These are phyloP conservation scores for Polyergus mexicanus DNA, from an alignment of 1,140 invertebrate genomes.

Conservation along the genomic window DNA sequence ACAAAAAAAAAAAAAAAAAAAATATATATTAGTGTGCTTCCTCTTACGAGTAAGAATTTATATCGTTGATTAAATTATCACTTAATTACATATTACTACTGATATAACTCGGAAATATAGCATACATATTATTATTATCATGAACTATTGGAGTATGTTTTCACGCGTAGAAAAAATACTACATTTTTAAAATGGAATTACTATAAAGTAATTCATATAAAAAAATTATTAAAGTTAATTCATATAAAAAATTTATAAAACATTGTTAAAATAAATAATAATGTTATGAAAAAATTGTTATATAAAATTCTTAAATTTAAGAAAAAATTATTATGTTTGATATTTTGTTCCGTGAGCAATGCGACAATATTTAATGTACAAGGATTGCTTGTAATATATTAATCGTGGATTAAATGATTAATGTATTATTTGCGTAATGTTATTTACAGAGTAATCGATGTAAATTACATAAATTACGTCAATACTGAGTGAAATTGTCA, in stretches of 20 bases:
- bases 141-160: conserved; percentile 10
- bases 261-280: not conserved
- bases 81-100: not conserved
- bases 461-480: not conserved
- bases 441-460: not conserved
- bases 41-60: conserved; percentile 11
- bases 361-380: not conserved
- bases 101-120: not conserved
- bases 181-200: conserved; percentile 19
- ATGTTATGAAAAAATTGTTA: not conserved
- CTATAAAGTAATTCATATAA: not conserved
- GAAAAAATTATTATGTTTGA: not conserved
- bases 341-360: not conserved
- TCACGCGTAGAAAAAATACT: not conserved
- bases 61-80: conserved; percentile 21
- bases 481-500: not conserved
- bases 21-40: conserved; percentile 8
- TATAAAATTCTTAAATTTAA: not conserved
- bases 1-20: not conserved
- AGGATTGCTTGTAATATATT: not conserved
- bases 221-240: no score
- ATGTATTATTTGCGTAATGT: not conserved
- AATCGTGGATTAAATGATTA: not conserved
- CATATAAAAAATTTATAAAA: not conserved
- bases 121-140: not conserved